Percentiles rank a stretch among this genome's conserved stretches.
These are phyloP conservation scores for Acleris emargana DNA, from an alignment of 2,888 invertebrate genomes.

Conservation along the genomic window DNA sequence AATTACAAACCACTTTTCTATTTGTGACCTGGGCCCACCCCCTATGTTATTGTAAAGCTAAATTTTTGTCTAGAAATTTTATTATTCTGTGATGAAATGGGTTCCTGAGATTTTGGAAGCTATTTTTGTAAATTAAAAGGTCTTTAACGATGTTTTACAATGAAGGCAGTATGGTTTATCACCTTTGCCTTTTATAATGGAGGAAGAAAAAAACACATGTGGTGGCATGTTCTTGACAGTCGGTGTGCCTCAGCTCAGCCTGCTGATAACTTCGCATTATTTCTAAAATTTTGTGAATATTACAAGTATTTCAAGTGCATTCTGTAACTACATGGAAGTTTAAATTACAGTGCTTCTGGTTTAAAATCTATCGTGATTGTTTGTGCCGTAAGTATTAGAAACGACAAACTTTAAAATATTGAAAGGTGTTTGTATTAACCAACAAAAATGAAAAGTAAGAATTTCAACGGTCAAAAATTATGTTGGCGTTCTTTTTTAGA, in stretches of 20 bases:
- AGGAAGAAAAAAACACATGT: not conserved
- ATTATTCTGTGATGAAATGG: too few relatives aligned
- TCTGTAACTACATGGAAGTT: conserved; percentile 10
- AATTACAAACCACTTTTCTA: too few relatives aligned
- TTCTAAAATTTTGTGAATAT: conserved; percentile 17
- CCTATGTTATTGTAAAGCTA: too few relatives aligned
- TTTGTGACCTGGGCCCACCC: too few relatives aligned
- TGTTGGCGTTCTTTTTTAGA: conserved; percentile 3
- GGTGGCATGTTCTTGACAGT: conserved; percentile 20
- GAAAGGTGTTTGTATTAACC: conserved; percentile 30
- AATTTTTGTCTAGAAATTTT: too few relatives aligned
- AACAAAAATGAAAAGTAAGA: conserved; percentile 26
- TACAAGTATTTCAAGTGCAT: conserved; percentile 9
- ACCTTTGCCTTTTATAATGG: not conserved
- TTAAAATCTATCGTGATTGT: not conserved
- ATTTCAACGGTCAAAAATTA: conserved; percentile 19
- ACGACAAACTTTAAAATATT: not conserved
- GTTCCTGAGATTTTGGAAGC: too few relatives aligned
- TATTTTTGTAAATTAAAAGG: too few relatives aligned
- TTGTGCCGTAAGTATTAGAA: conserved; percentile 28
- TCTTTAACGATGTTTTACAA: not conserved
- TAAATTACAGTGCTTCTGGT: conserved; percentile 1
- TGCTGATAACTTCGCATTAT: conserved; percentile 1
- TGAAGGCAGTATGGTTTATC: not conserved
- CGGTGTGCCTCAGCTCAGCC: too few relatives aligned